These are phyloP conservation scores for Drosophila borborema DNA, from an alignment of 2,888 invertebrate genomes.

Conservation along the genomic window DNA sequence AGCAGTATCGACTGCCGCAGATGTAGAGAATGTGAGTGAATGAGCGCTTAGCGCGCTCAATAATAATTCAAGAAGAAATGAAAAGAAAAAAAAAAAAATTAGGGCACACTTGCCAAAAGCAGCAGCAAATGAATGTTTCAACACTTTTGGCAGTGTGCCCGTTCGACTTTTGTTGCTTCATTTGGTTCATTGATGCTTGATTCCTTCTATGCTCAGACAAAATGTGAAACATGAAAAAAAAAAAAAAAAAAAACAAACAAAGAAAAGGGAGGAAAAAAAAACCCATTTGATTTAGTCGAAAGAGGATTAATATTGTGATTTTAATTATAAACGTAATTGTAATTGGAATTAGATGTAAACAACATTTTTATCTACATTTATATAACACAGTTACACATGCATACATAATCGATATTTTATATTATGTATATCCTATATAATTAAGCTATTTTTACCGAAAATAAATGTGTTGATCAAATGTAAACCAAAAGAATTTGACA, in stretches of 20 bases:
- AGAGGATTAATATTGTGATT: constrained; percentile 61
- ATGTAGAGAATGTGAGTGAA: constrained; percentile 10
- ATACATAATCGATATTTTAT: not conserved
- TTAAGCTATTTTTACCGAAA: constrained; percentile 34
- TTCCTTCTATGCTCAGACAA: constrained; percentile 48
- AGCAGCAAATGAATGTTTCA: constrained; percentile 47
- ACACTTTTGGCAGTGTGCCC: constrained; percentile 79
- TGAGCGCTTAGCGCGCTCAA: constrained; percentile 6
- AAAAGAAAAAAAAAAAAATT: constrained; percentile 25
- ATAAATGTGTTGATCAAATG: constrained; percentile 30
- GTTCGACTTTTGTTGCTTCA: constrained; percentile 17
- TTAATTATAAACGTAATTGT: constrained; percentile 40
- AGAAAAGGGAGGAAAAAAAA: constrained; percentile 2
- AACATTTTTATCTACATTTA: constrained; percentile 32
- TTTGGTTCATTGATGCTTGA: constrained; percentile 36
- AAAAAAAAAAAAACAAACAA: constrained; percentile 10
- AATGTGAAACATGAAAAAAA: constrained; percentile 47
- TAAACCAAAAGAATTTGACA: constrained; percentile 2
- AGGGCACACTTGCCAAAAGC: constrained; percentile 68
- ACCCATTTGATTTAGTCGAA: constrained; percentile 7
- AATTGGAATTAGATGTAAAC: constrained; percentile 14
- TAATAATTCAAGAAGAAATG: not conserved
- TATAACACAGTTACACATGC: constrained; percentile 1
- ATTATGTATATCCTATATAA: constrained; percentile 28
- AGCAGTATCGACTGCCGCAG: not conserved